Evolutionary conservation across 2,113 vertebrate species (phyloP).

Genomic region (Hippoglossus stenolepis): DNA sequence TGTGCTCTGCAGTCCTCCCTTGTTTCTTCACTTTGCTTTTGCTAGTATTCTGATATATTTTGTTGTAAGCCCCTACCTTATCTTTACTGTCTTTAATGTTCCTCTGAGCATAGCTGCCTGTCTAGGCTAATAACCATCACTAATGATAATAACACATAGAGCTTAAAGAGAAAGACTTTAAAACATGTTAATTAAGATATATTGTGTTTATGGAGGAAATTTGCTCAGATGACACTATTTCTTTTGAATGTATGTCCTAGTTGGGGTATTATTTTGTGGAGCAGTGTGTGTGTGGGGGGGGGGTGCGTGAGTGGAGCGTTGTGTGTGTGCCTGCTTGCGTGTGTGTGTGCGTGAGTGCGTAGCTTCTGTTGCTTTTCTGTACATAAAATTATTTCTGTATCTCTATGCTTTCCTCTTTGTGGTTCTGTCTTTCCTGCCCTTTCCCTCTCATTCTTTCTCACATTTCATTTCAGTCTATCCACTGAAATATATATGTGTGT

Average conservation of each 20-base stretch:
- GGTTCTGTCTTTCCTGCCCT: constrained; percentile 27
- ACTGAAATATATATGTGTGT: constrained; percentile 6
- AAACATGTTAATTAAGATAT: neutral
- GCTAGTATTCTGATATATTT: constrained; percentile 62
- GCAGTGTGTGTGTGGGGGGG: constrained; percentile 61
- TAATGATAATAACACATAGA: constrained; percentile 2
- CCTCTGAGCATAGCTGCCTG: constrained; percentile 26
- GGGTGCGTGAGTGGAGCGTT: constrained; percentile 5
- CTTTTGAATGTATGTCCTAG: constrained; percentile 31
- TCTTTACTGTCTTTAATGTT: constrained; percentile 31
- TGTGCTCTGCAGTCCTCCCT: constrained; percentile 57
- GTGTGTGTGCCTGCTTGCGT: constrained; percentile 12
- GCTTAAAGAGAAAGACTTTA: neutral
- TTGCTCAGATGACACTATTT: constrained; percentile 19
- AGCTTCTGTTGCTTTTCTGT: constrained; percentile 55
- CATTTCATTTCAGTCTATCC: constrained; percentile 42
- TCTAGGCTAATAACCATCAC: constrained; percentile 9
- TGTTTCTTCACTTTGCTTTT: constrained; percentile 66
- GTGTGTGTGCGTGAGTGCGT: constrained; percentile 20
- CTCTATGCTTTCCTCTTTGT: constrained; percentile 35
- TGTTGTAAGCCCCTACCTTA: constrained; percentile 52
- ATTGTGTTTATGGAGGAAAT: constrained; percentile 5
- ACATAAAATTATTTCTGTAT: constrained; percentile 26
- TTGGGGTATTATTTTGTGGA: constrained; percentile 68
- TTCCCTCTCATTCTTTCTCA: constrained; percentile 42